These are phyloP conservation scores for Sebastes jordani DNA, from an alignment of 2,797 vertebrate genomes.

Conservation along the genomic window DNA sequence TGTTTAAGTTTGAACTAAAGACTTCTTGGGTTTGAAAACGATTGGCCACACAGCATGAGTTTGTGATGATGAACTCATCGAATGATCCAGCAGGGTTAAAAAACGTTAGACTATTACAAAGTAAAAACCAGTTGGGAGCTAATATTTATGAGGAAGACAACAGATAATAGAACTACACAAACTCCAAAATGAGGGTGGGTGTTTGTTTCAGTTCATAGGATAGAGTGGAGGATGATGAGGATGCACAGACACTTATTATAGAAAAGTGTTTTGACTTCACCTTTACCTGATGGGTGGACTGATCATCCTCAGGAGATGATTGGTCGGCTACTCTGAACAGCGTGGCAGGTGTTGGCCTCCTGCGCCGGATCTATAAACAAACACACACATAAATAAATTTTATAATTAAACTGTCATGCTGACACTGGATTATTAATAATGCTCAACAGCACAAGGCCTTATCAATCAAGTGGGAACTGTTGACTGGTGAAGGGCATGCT, in stretches of 20 bases:
- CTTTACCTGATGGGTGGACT: constrained; percentile 90
- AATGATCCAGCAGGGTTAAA: not conserved
- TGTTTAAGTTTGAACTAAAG: not conserved
- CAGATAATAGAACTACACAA: not conserved
- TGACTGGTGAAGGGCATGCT: constrained; percentile 9
- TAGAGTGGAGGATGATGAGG: not conserved
- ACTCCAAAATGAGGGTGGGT: not conserved
- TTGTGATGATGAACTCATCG: not conserved
- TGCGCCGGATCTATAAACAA: constrained; percentile 88
- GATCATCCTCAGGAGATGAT: constrained; percentile 91
- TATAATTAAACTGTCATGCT: constrained; percentile 8
- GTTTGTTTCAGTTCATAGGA: not conserved
- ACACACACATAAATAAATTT: constrained; percentile 48
- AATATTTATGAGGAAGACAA: not conserved
- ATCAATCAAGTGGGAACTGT: constrained; percentile 35
- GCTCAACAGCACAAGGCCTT: not conserved
- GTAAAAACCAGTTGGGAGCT: not conserved
- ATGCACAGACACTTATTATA: constrained; percentile 15
- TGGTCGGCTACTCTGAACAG: constrained; percentile 95
- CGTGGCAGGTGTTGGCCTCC: constrained; percentile 96
- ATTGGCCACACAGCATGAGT: not conserved
- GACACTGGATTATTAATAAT: constrained; percentile 40
- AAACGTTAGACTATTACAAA: not conserved
- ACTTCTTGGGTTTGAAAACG: not conserved
- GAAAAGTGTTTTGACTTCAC: constrained; percentile 64